Conservation (phyloP, 64 coral and sea anemone species). For the Dendrophyllia cribrosa region DNA sequence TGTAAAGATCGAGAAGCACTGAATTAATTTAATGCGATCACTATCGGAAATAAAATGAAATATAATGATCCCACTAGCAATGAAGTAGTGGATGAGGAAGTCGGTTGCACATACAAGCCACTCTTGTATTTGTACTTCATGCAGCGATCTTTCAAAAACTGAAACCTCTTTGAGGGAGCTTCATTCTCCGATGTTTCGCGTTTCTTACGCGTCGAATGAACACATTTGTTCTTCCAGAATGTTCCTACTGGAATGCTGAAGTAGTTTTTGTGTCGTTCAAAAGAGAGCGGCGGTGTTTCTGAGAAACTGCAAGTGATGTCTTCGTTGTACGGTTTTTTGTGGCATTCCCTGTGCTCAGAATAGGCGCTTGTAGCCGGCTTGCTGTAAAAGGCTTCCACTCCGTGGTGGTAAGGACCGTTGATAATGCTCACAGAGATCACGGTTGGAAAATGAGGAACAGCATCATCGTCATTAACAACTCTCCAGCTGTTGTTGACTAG, state of each 20-base stretch:
- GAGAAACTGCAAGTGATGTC: conserved; percentile 47
- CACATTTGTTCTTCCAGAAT: conserved; percentile 35
- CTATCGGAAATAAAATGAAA: no score
- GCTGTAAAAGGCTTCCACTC: conserved; percentile 55
- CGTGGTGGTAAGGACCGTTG: conserved; percentile 66
- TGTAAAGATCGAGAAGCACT: no score
- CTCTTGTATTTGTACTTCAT: conserved; percentile 19
- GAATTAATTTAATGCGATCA: no score
- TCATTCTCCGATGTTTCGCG: neutral
- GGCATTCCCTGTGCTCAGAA: conserved; percentile 65
- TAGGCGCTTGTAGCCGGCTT: neutral
- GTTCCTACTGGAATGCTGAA: conserved; percentile 56
- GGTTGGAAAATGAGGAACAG: conserved; percentile 63
- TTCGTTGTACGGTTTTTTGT: conserved; percentile 67
- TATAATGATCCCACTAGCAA: no score
- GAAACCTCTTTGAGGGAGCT: neutral
- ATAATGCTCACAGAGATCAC: neutral
- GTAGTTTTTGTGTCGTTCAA: conserved; percentile 47
- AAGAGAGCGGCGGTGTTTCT: neutral
- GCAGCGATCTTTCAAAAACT: conserved; percentile 8
- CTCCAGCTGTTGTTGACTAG: conserved; percentile 56
- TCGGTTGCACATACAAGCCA: no score
- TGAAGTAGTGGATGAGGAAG: no score
- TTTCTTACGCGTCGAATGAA: conserved; percentile 30
- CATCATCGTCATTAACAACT: conserved; percentile 54